Evolutionary conservation across 2,888 invertebrate species (phyloP).

Genomic region (Epinotia brunnichana): DNA sequence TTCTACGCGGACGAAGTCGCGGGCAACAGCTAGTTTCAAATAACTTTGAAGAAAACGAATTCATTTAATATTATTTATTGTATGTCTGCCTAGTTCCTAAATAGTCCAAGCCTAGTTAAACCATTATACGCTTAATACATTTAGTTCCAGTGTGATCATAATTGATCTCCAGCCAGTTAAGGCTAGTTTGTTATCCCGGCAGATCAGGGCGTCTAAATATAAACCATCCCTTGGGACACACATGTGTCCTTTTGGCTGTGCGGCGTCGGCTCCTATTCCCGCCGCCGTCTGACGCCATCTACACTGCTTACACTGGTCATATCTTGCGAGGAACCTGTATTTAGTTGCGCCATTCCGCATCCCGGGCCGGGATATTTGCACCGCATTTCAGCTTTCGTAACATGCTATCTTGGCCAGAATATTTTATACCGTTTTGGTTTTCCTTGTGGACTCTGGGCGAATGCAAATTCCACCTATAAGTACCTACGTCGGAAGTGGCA

Average conservation of each 20-base stretch:
- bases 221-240: constrained; percentile 24
- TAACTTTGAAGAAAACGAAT: no score
- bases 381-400: constrained; percentile 20
- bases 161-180: constrained; percentile 13
- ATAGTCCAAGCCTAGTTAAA: not conserved
- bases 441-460: constrained; percentile 11
- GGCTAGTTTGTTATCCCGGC: constrained; percentile 17
- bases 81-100: not conserved
- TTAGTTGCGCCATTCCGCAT: not conserved
- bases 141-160: not conserved
- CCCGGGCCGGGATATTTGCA: constrained; percentile 14
- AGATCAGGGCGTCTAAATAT: constrained; percentile 32
- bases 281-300: constrained; percentile 3
- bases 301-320: not conserved
- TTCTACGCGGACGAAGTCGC: no score
- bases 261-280: constrained; percentile 17
- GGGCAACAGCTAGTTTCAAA: no score
- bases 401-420: constrained; percentile 10
- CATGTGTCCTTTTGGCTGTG: constrained; percentile 8
- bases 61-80: no score
- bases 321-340: not conserved
- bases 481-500: constrained; percentile 7
- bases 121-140: not conserved
- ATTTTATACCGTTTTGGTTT: constrained; percentile 10
- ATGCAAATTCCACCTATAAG: constrained; percentile 9